These are phyloP conservation scores for Scomberomorus guttatus DNA, from an alignment of 2,797 vertebrate genomes.

Conservation along the genomic window DNA sequence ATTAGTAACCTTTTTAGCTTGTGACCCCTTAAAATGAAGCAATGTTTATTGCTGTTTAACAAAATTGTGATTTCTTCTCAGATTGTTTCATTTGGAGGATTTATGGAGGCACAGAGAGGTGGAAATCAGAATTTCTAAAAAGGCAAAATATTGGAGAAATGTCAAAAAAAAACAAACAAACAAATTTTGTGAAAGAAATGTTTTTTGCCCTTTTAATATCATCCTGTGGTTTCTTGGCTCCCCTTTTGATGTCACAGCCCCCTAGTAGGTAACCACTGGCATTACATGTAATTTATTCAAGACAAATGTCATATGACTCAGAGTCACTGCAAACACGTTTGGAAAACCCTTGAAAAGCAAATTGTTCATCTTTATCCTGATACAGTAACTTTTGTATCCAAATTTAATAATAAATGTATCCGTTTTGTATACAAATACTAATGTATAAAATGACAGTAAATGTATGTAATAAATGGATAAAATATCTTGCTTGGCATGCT, in stretches of 20 bases:
- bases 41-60: background rate
- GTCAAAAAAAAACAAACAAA: background rate
- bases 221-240: background rate
- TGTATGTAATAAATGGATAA: background rate
- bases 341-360: background rate
- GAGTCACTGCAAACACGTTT: background rate
- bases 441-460: background rate
- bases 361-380: background rate
- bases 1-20: background rate
- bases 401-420: background rate
- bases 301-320: background rate
- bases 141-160: rapidly evolving
- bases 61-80: background rate
- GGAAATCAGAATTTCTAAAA: background rate
- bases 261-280: background rate
- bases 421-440: background rate
- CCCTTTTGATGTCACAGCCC: background rate
- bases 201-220: background rate
- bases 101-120: background rate
- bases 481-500: background rate
- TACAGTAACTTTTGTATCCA: background rate
- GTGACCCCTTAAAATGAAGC: background rate
- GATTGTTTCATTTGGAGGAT: background rate
- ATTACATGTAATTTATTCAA: background rate
- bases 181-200: background rate